These are phyloP conservation scores for Perizoma flavofasciatum DNA, from an alignment of 2,888 invertebrate genomes.

Conservation along the genomic window DNA sequence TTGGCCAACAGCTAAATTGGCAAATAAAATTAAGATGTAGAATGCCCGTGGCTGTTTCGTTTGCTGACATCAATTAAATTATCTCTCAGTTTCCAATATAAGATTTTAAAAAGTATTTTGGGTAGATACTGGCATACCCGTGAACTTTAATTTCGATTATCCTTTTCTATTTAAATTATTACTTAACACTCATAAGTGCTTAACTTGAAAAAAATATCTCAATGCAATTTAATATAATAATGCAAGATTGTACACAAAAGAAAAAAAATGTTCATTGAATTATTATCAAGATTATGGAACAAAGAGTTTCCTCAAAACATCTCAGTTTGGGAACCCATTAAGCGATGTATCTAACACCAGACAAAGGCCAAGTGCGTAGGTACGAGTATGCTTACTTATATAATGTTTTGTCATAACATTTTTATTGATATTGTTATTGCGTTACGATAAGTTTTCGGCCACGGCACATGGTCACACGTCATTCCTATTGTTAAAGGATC, in stretches of 20 bases:
- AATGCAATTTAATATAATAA: conserved; percentile 19
- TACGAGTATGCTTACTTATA: too few relatives aligned
- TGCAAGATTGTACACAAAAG: conserved; percentile 30
- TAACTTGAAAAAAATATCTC: conserved; percentile 31
- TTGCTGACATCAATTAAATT: conserved; percentile 1
- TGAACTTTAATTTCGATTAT: too few relatives aligned
- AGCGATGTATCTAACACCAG: conserved; percentile 44
- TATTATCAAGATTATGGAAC: conserved; percentile 56
- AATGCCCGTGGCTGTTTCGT: conserved; percentile 20
- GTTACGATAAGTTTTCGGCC: conserved; percentile 37
- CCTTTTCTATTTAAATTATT: too few relatives aligned
- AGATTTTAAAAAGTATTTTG: too few relatives aligned
- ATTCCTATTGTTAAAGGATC: conserved; percentile 15
- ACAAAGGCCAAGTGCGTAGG: conserved; percentile 48
- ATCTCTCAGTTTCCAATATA: too few relatives aligned
- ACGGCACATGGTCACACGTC: background rate
- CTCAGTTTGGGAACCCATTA: conserved; percentile 56
- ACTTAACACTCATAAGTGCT: background rate
- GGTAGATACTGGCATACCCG: too few relatives aligned
- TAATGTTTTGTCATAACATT: conserved; percentile 45
- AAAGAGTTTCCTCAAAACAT: conserved; percentile 55
- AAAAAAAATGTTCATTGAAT: conserved; percentile 56
- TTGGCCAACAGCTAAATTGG: conserved; percentile 11
- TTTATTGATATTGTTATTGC: conserved; percentile 44
- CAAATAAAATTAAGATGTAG: conserved; percentile 16